Base-by-base conservation (phyloP, 37 sponge, comb jelly and placozoan species). In the Eunapius fragilis region DNA sequence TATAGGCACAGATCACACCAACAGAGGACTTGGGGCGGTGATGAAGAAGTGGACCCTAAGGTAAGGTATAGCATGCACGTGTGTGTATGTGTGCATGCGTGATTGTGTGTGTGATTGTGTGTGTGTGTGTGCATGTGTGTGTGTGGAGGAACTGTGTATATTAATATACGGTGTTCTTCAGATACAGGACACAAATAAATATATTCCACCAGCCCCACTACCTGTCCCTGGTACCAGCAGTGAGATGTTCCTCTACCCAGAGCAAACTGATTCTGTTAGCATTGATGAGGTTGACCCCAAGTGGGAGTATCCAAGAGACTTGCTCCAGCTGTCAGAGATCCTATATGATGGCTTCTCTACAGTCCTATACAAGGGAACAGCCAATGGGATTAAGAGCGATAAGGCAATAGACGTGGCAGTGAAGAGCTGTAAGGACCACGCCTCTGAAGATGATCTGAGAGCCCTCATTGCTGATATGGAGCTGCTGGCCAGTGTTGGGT, bases 381-480 rank as follows among this genome's bases (percentile, higher is more conserved):
- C 83, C 11, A 76, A 68, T 10, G 93, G 89, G 0, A 69, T 85
- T 72, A 76, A 34, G 14, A 58, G 48, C 31, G 79, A 85, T 4
- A 88, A 82, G 68, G 31, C 79, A 0, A 70, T 84, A 24, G 85
- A 89, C 30, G 89, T 92, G 25, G 83, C 89, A 17, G 83, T 86
- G 71, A 92, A 92, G 74, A 17, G 58, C 58, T 58, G 58, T 17
- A 58, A 58, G 58, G 58, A 58, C 58, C 77, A 76, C 27, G 91
- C 81, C 33, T 82, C 76, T 7, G 91, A 90, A 19, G 91, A 90
- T 3, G 86, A 90, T 72, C n/a, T 86, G 77, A 85, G 76, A 49
- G 72, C 82, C 4, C 73, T 90, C 24, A 5, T 82, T 6, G 73
- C 36, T 69, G 92, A 94, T 28, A 94, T 94, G 84, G 84, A 90